Conservation (phyloP, 2,888 invertebrate species). For the Zele albiditarsus region DNA sequence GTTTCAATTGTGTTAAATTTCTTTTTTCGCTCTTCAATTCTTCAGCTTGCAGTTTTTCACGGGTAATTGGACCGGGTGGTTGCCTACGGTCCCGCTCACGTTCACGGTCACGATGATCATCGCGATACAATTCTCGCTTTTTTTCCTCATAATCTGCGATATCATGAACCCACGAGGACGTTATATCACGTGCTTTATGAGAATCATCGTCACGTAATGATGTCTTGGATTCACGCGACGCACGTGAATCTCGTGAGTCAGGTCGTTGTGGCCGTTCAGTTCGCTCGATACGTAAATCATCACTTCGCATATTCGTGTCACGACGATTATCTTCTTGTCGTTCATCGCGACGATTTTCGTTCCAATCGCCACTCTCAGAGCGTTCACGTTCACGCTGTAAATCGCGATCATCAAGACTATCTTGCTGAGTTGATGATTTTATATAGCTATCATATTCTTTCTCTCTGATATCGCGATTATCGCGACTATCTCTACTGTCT, state of each 20-base stretch:
- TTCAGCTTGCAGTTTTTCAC: constrained; percentile 77
- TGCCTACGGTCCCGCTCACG: constrained; percentile 68
- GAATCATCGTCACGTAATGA: constrained; percentile 65
- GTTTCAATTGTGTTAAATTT: constrained; percentile 74
- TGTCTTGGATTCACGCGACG: constrained; percentile 75
- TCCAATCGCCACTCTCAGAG: constrained; percentile 64
- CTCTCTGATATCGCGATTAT: constrained; percentile 58
- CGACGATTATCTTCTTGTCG: constrained; percentile 60
- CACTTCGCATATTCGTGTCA: constrained; percentile 55
- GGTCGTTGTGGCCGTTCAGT: constrained; percentile 76
- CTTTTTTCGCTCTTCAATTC: constrained; percentile 74
- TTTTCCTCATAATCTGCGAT: constrained; percentile 69
- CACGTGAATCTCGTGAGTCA: constrained; percentile 77
- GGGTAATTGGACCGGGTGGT: constrained; percentile 78
- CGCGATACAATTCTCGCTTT: constrained; percentile 67
- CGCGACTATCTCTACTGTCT: constrained; percentile 50
- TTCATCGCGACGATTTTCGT: constrained; percentile 62
- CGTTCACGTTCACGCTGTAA: constrained; percentile 53
- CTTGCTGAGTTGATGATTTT: constrained; percentile 56
- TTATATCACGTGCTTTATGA: constrained; percentile 60
- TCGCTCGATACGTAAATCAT: constrained; percentile 60
- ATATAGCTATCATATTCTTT: constrained; percentile 48
- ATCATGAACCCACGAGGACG: constrained; percentile 68
- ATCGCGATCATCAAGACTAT: constrained; percentile 61
- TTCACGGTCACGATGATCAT: constrained; percentile 64